phyloP scores from a whole-genome alignment of 2,888 invertebrate genomes.

The Sussaba pulchella region DNA sequence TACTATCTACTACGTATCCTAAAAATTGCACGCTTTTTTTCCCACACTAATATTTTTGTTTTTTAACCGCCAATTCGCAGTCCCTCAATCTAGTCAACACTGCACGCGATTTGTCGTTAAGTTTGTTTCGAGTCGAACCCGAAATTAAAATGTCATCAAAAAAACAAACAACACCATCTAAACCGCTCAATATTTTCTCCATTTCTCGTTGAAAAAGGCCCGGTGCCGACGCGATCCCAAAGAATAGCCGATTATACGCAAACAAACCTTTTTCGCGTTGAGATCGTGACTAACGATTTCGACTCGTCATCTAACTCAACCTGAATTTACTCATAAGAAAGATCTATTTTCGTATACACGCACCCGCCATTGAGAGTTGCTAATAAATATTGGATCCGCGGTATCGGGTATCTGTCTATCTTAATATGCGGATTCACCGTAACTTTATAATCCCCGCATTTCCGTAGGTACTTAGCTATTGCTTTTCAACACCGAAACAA shows the following conservation, averaged over 20 bases:
- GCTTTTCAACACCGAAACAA: slow-evolving; percentile 74
- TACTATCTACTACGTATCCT: slow-evolving; percentile 20
- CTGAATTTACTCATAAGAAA: slow-evolving; percentile 79
- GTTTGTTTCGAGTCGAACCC: slow-evolving; percentile 14
- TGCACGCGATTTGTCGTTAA: slow-evolving; percentile 25
- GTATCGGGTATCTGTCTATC: slow-evolving; percentile 74
- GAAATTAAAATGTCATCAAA: slow-evolving; percentile 46
- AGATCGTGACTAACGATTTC: slow-evolving; percentile 75
- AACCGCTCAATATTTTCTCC: slow-evolving; percentile 19
- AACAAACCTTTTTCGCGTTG: too few relatives aligned
- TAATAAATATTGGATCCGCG: slow-evolving; percentile 69
- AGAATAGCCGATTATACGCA: too few relatives aligned
- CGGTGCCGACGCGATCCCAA: slow-evolving; percentile 34
- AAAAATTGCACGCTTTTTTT: slow-evolving; percentile 33
- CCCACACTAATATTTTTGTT: slow-evolving; percentile 39
- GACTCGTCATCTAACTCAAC: slow-evolving; percentile 74
- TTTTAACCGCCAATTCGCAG: slow-evolving; percentile 21
- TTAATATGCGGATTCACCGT: too few relatives aligned
- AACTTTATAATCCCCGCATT: too few relatives aligned
- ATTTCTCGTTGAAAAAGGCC: slow-evolving; percentile 33
- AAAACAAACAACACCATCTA: slow-evolving; percentile 35
- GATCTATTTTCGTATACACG: slow-evolving; percentile 79
- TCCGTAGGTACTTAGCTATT: too few relatives aligned
- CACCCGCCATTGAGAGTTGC: slow-evolving; percentile 70
- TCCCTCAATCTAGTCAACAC: slow-evolving; percentile 30